Evolutionary conservation across 2,888 invertebrate species (phyloP).

Genomic region (Lutraria lutraria): DNA sequence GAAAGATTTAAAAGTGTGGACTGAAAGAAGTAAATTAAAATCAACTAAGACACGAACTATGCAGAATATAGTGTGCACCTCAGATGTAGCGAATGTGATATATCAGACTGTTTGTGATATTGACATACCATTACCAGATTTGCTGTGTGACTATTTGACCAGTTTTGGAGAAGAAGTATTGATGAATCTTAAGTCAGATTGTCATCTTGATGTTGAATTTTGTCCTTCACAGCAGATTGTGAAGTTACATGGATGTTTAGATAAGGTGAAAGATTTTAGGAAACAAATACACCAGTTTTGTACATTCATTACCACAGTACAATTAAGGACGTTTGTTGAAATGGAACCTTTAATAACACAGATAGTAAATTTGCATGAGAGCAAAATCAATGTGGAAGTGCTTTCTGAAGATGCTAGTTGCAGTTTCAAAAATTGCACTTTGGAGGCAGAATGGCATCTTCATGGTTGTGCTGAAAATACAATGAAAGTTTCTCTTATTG

Average conservation of each 20-base stretch:
- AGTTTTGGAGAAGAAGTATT: not conserved
- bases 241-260: not conserved
- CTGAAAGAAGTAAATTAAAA: not conserved
- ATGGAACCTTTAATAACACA: not conserved
- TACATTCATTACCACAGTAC: not conserved
- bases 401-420: not conserved
- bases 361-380: not conserved
- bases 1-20: not conserved
- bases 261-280: not conserved
- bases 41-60: not conserved
- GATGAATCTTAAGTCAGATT: not conserved
- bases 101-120: not conserved
- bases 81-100: not conserved
- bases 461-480: not conserved
- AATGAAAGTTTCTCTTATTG: not conserved
- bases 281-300: not conserved
- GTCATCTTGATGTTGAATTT: not conserved
- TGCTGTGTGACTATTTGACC: not conserved
- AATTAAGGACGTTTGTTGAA: not conserved
- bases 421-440: not conserved
- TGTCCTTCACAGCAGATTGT: not conserved
- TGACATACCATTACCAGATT: slow-evolving; percentile 10
- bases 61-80: not conserved
- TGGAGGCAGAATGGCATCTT: slow-evolving; percentile 1
- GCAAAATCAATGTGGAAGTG: not conserved